Conservation (phyloP, 35 echinoderm and acorn worm genomes). For the Apostichopus japonicus region DNA sequence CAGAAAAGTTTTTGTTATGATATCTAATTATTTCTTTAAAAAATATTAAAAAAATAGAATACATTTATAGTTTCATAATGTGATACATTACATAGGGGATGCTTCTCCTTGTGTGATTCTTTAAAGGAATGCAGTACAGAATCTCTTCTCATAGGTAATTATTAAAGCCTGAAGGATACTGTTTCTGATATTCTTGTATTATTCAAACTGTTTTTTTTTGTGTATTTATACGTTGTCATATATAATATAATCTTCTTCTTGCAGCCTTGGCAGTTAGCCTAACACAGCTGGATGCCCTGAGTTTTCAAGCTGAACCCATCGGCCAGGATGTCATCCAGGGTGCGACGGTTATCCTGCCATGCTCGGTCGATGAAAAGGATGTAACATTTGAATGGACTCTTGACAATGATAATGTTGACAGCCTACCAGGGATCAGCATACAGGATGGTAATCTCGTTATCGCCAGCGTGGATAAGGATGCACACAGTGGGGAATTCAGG, state of each 20-base stretch:
- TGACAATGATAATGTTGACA: constrained; percentile 3
- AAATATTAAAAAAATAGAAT: too few species aligned
- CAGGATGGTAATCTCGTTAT: constrained; percentile 39
- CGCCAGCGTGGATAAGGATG: constrained; percentile 3
- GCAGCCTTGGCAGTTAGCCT: not conserved
- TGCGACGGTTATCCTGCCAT: not conserved
- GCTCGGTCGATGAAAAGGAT: constrained; percentile 38
- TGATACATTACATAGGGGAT: too few species aligned
- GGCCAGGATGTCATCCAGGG: constrained; percentile 23
- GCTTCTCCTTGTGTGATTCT: too few species aligned
- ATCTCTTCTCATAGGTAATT: too few species aligned
- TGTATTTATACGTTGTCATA: too few species aligned
- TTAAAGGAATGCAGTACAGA: too few species aligned
- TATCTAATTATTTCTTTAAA: too few species aligned
- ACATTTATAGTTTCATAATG: too few species aligned
- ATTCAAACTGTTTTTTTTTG: too few species aligned
- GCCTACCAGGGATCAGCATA: constrained; percentile 2
- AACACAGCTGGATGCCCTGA: not conserved
- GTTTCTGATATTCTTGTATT: too few species aligned
- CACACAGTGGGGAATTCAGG: not conserved
- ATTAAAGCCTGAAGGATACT: too few species aligned
- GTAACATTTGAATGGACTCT: constrained; percentile 30
- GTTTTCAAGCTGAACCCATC: not conserved
- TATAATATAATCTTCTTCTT: not conserved
- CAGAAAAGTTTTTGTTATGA: too few species aligned